Conservation (phyloP, 2,888 invertebrate species). For the Plebejus anna region DNA sequence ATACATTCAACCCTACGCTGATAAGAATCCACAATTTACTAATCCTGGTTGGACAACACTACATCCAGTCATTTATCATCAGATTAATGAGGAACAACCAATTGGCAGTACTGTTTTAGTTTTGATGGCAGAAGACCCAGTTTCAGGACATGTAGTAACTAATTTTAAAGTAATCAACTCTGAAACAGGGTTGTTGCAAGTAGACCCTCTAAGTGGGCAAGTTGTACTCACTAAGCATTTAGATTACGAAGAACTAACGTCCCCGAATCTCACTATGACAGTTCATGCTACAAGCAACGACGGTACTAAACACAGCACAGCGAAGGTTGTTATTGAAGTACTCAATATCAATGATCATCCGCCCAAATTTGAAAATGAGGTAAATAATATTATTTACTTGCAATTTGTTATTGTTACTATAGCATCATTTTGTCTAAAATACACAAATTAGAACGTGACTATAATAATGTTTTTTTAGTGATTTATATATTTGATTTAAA, state of each 20-base stretch:
- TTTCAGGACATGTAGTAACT: conserved; percentile 81
- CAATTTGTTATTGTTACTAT: neutral
- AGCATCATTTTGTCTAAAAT: neutral
- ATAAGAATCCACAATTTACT: conserved; percentile 87
- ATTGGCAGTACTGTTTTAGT: conserved; percentile 85
- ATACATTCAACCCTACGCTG: conserved; percentile 88
- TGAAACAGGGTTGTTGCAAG: conserved; percentile 76
- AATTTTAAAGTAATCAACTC: conserved; percentile 80
- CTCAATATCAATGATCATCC: conserved; percentile 89
- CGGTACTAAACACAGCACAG: conserved; percentile 80
- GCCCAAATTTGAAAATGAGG: conserved; percentile 84
- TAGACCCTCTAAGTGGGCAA: conserved; percentile 85
- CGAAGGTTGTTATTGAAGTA: conserved; percentile 84
- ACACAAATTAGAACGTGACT: no score
- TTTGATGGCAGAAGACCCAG: conserved; percentile 85
- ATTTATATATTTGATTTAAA: neutral
- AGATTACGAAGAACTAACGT: conserved; percentile 87
- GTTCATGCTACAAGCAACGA: conserved; percentile 78
- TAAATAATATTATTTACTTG: conserved; percentile 41
- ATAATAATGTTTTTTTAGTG: no score
- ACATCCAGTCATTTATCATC: conserved; percentile 83
- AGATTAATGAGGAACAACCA: conserved; percentile 87
- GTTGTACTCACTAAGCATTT: conserved; percentile 86
- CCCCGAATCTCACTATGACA: conserved; percentile 78
- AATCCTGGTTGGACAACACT: conserved; percentile 86